phyloP scores from a whole-genome alignment of 2,888 invertebrate genomes.

The Entomobrya proxima region DNA sequence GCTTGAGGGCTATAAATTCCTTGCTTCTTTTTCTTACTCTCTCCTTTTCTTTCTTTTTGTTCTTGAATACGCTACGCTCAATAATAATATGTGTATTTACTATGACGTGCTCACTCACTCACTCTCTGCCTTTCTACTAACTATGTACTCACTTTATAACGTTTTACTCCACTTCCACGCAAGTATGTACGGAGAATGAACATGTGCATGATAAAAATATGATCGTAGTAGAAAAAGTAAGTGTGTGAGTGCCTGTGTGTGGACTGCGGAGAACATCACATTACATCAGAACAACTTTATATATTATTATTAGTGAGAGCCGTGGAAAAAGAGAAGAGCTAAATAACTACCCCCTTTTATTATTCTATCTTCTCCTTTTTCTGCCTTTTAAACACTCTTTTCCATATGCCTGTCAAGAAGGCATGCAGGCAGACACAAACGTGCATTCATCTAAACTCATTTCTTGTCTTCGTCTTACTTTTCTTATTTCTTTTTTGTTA shows the following conservation, averaged over 20 bases:
- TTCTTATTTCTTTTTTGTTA: slow-evolving; percentile 53
- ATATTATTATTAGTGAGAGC: slow-evolving; percentile 56
- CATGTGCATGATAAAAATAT: background rate
- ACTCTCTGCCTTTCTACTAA: slow-evolving; percentile 37
- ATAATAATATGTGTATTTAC: slow-evolving; percentile 39
- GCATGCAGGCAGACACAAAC: slow-evolving; percentile 40
- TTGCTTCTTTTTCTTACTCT: slow-evolving; percentile 62
- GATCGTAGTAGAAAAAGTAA: background rate
- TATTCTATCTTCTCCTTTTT: slow-evolving; percentile 60
- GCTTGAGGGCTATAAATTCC: slow-evolving; percentile 76
- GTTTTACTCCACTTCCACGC: slow-evolving; percentile 36
- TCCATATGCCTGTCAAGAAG: slow-evolving; percentile 64
- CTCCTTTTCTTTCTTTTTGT: slow-evolving; percentile 28
- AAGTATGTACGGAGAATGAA: background rate
- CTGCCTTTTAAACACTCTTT: slow-evolving; percentile 58
- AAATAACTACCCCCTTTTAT: slow-evolving; percentile 65
- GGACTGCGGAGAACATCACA: slow-evolving; percentile 39
- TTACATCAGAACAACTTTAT: slow-evolving; percentile 58
- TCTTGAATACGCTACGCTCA: slow-evolving; percentile 37
- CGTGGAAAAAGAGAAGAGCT: slow-evolving; percentile 46
- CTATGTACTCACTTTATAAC: slow-evolving; percentile 50
- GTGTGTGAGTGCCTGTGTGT: slow-evolving; percentile 9
- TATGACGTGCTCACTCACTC: slow-evolving; percentile 29
- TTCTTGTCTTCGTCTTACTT: slow-evolving; percentile 51
- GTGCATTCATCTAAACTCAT: slow-evolving; percentile 15